phyloP scores from a whole-genome alignment of 2,888 invertebrate species.

The Agriotes lineatus region DNA sequence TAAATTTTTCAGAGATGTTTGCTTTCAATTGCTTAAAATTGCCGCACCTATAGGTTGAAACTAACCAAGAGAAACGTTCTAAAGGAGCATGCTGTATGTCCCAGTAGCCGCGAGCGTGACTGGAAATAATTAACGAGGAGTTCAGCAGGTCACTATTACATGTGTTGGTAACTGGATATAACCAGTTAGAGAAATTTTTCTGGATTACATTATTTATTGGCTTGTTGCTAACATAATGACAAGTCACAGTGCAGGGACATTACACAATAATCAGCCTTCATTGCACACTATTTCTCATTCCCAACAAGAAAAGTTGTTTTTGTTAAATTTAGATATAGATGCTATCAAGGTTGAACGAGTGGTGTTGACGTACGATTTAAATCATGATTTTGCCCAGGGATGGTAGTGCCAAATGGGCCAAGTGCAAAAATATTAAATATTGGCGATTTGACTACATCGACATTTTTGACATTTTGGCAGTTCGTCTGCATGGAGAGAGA shows the following conservation, averaged over 20 bases:
- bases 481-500: too few relatives aligned
- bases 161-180: conserved; percentile 52
- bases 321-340: not conserved
- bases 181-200: conserved; percentile 55
- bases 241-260: conserved; percentile 18
- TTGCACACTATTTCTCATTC: not conserved
- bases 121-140: conserved; percentile 33
- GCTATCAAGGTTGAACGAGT: conserved; percentile 3
- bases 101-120: conserved; percentile 7
- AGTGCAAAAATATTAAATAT: too few relatives aligned
- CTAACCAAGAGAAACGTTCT: too few relatives aligned
- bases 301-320: conserved; percentile 6
- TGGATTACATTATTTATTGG: conserved; percentile 42
- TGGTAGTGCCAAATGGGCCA: too few relatives aligned
- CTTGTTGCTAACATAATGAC: conserved; percentile 21
- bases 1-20: too few relatives aligned
- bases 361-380: not conserved
- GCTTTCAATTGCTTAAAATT: too few relatives aligned
- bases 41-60: too few relatives aligned
- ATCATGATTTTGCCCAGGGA: not conserved
- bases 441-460: too few relatives aligned
- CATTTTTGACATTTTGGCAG: too few relatives aligned
- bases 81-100: conserved; percentile 13
- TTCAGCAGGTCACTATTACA: conserved; percentile 53
- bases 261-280: conserved; percentile 20